Evolutionary conservation across 1,140 invertebrate genomes (phyloP).

Genomic region (Drosophila aff.): DNA sequence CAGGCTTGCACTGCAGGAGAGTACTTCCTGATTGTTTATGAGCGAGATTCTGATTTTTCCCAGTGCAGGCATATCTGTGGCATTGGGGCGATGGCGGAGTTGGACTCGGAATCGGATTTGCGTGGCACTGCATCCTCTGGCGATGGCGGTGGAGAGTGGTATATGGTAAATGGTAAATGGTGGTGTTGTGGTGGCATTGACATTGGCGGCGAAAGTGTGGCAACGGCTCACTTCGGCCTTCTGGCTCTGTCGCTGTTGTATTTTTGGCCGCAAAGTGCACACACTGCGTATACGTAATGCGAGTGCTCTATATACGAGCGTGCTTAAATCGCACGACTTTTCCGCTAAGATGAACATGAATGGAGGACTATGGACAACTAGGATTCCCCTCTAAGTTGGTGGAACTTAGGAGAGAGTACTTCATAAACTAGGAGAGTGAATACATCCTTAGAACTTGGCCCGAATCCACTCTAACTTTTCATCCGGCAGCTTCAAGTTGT

Average conservation of each 20-base stretch:
- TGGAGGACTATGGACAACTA: constrained; percentile 26
- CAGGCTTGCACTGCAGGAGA: background rate
- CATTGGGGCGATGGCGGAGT: constrained; percentile 66
- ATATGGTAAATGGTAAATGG: constrained; percentile 30
- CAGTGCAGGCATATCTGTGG: constrained; percentile 61
- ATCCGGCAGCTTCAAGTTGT: constrained; percentile 30
- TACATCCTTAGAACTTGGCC: constrained; percentile 19
- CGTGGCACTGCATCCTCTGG: constrained; percentile 59
- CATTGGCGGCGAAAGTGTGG: constrained; percentile 77
- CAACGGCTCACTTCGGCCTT: constrained; percentile 43
- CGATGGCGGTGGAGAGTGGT: constrained; percentile 38
- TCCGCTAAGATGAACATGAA: constrained; percentile 29
- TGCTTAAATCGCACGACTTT: constrained; percentile 43
- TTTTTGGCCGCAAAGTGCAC: constrained; percentile 62
- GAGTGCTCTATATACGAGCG: constrained; percentile 46
- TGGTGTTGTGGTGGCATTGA: constrained; percentile 62
- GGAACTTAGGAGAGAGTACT: constrained; percentile 12
- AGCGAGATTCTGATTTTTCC: background rate
- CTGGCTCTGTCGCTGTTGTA: constrained; percentile 39
- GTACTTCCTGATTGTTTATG: background rate
- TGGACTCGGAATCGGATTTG: constrained; percentile 44
- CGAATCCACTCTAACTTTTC: constrained; percentile 23
- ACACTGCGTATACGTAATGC: constrained; percentile 73
- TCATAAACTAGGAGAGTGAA: constrained; percentile 15
- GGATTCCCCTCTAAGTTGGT: constrained; percentile 6